Evolutionary conservation across 2,797 vertebrate species (phyloP).

Genomic region (Alcedo quadribrachys): DNA sequence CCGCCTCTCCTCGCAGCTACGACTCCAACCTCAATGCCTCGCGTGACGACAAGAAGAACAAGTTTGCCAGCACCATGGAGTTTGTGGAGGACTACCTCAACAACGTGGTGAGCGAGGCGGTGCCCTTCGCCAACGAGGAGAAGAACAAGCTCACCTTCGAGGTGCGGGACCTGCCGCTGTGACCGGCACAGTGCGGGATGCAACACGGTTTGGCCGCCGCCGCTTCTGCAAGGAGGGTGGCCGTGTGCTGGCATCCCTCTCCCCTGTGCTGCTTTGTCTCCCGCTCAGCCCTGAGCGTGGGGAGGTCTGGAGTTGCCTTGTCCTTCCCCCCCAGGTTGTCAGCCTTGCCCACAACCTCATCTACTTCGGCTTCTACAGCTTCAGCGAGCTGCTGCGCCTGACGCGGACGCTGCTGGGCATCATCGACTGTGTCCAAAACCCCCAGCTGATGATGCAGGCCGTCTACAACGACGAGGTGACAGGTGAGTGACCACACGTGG

Average conservation of each 20-base stretch:
- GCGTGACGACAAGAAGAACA: slow-evolving; percentile 97
- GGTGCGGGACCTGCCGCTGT: slow-evolving; percentile 63
- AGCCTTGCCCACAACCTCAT: slow-evolving; percentile 96
- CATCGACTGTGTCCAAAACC: slow-evolving; percentile 92
- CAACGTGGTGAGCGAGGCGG: slow-evolving; percentile 91
- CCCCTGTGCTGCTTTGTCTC: not conserved
- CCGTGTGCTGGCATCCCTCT: not conserved
- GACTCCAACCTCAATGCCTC: slow-evolving; percentile 95
- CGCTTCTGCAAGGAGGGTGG: rapidly evolving
- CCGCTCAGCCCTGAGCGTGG: rapidly evolving
- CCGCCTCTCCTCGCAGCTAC: slow-evolving; percentile 79
- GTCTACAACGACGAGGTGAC: slow-evolving; percentile 84
- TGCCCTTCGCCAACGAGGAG: slow-evolving; percentile 94
- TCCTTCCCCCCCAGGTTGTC: slow-evolving; percentile 85
- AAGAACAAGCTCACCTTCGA: slow-evolving; percentile 98
- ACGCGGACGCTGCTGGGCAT: slow-evolving; percentile 94
- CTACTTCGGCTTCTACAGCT: slow-evolving; percentile 99
- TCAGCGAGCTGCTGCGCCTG: slow-evolving; percentile 94
- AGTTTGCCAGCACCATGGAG: slow-evolving; percentile 94
- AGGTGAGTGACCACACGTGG: slow-evolving; percentile 69
- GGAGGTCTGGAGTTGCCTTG: not conserved
- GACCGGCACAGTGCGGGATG: rapidly evolving
- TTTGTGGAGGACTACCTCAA: slow-evolving; percentile 99
- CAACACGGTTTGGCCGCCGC: rapidly evolving
- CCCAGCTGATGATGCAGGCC: slow-evolving; percentile 76